Evolutionary conservation across 2,888 invertebrate genomes (phyloP), one percentile per base, ranked within the genome.

Genomic region (Philopedon plagiatum): DNA sequence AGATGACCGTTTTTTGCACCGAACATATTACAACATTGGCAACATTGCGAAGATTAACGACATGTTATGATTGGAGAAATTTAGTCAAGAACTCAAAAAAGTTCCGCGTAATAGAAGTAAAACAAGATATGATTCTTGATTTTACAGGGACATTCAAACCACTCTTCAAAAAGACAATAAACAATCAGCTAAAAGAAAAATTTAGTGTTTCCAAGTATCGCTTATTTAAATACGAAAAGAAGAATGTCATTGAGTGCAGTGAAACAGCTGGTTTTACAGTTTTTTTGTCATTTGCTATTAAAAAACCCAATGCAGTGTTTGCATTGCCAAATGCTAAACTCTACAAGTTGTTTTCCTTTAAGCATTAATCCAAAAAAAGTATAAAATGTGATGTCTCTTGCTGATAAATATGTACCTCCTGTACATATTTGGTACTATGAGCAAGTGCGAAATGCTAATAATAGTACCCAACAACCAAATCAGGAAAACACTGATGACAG

Each of bases 181-280:
- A 11, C 11, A 32, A 32, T 11, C 32, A 32, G 11, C 32, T 9
- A 39, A 39, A 39, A n/a, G 37, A 39, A 11, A 39, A 39, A 39
- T 39, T 39, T 39, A 39, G n/a, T 39, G 13, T 39, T n/a, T 39
- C 37, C 37, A 39, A 11, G 37, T 39, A 39, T 39, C 37, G 63
- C 32, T 13, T 49, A 9, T 13, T 49, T 26, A 63, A 63, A 32
- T 63, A 63, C 29, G 49, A 63, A 44, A 63, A n/a, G 49, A 63
- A 63, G 18, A 63, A 63, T 18, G 49, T 44, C 3, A 63, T 63
- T 32, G 44, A 65, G 21, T 65, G 39, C n/a, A 65, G 44, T 56
- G 21, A 2, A 3, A 64, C 56, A 54, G 37, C 37, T n/a, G 37
- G 37, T 11, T 5, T 39, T 13, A n/a, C n/a, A 39, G n/a, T 39